Conservation (phyloP, 2,888 invertebrate genomes). For the Chironomus tentans region DNA sequence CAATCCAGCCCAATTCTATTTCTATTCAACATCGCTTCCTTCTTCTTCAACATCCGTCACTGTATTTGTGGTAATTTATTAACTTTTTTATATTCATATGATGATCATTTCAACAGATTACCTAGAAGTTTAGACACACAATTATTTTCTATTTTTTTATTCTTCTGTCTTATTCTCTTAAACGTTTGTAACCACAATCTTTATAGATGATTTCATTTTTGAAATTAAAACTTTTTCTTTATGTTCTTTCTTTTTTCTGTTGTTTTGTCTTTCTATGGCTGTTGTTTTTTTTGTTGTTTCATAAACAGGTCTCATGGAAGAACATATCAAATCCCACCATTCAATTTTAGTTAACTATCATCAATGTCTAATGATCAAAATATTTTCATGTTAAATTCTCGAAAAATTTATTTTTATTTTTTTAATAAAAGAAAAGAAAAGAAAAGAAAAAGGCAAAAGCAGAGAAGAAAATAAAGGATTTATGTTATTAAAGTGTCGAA, state of each 20-base stretch:
- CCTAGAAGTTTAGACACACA: slow-evolving; percentile 9
- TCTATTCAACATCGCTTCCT: too few species aligned
- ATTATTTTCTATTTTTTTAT: slow-evolving; percentile 1
- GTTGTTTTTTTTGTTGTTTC: neutral
- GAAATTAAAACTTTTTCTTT: neutral
- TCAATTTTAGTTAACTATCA: neutral
- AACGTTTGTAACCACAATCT: neutral
- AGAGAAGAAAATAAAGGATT: slow-evolving; percentile 1
- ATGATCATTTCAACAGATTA: slow-evolving; percentile 23
- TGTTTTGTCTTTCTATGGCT: neutral
- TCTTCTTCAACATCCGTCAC: neutral
- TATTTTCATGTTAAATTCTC: neutral
- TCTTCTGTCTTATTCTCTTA: neutral
- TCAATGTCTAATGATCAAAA: slow-evolving; percentile 19
- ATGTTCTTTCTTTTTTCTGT: neutral
- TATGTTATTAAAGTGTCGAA: slow-evolving; percentile 13
- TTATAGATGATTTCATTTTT: slow-evolving; percentile 1
- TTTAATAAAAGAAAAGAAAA: neutral
- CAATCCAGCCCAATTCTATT: too few species aligned
- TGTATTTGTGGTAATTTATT: neutral
- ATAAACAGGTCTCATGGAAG: slow-evolving; percentile 17
- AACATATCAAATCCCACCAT: slow-evolving; percentile 6
- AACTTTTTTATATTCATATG: slow-evolving; percentile 8
- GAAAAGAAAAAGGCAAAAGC: neutral
- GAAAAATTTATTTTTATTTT: neutral